Base-by-base conservation (phyloP, 2,888 invertebrate genomes). In the Serripes groenlandicus region DNA sequence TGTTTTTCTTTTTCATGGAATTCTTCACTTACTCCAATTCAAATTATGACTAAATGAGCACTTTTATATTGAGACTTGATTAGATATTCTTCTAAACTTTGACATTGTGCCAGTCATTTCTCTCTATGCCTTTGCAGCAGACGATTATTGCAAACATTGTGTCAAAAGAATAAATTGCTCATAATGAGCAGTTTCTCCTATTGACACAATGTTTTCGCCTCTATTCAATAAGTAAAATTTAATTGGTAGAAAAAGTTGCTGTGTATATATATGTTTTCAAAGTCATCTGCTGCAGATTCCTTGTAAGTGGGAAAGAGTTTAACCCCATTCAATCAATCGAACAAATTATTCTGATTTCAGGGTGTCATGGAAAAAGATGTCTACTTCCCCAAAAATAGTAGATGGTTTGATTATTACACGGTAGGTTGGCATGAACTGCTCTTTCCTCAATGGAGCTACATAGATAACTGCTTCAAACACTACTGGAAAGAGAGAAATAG, bases 371-470 rank as follows among this genome's bases (percentile, higher is more conserved):
- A 81, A 15, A 91, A 92, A 18, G 86, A 89, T 42, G 94, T 92
- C 4, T 95, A 95, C 81, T 93, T 95, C 82, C 95, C 95, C 21
- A n/a, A n/a, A n/a, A 79, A 89, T n/a, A 92, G 85, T 23, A 83
- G 89, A 1, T 95, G 94, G 94, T 95, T 92, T 87, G 88, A 91
- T 72, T 93, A 91, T 75, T 90, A 89, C 73, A 87, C 88, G 28
- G 92, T 92, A 86, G 87, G 91, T 88, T 3, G 15, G 2, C 49
- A 15, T 49, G 49, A 21, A 5, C 49, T 1, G n/a, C n/a, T n/a
- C n/a, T n/a, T n/a, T n/a, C n/a, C n/a, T n/a, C n/a, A n/a, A n/a
- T n/a, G n/a, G n/a, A n/a, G n/a, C n/a, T n/a, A n/a, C n/a, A n/a
- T n/a, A n/a, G n/a, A n/a, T n/a, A n/a, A n/a, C n/a, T n/a, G n/a